phyloP scores from a whole-genome alignment of 2,888 invertebrate species.

The Mythimna ferrago region DNA sequence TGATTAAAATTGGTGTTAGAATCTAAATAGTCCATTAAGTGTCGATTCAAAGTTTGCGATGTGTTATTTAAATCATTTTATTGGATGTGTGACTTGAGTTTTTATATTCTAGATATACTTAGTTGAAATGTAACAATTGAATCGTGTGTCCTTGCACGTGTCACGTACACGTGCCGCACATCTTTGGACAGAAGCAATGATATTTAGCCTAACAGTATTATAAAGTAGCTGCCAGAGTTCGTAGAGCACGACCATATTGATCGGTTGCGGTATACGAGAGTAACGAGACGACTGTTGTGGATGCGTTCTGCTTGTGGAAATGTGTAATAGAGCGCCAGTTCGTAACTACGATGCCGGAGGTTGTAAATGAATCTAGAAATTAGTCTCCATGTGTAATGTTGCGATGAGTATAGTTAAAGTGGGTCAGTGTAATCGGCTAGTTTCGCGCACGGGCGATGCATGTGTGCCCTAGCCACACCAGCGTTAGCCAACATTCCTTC shows the following conservation, averaged over 20 bases:
- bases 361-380: conserved; percentile 64
- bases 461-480: conserved; percentile 66
- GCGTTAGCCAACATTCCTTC: conserved; percentile 89
- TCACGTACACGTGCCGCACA: conserved; percentile 55
- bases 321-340: conserved; percentile 58
- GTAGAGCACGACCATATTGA: conserved; percentile 60
- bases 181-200: conserved; percentile 70
- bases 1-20: conserved; percentile 60
- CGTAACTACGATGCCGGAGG: conserved; percentile 54
- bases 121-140: conserved; percentile 57
- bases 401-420: conserved; percentile 60
- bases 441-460: conserved; percentile 46
- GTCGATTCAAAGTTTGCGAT: conserved; percentile 45
- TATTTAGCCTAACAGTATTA: conserved; percentile 82
- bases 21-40: conserved; percentile 57
- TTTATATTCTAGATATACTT: conserved; percentile 55
- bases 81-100: conserved; percentile 55
- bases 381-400: conserved; percentile 60
- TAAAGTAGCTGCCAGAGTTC: conserved; percentile 72
- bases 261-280: conserved; percentile 42
- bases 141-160: conserved; percentile 51
- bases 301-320: conserved; percentile 50
- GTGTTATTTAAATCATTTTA: conserved; percentile 50
- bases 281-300: conserved; percentile 48
- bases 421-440: conserved; percentile 70